Conservation (phyloP, 2,113 vertebrate species). For the Amphiprion ocellaris region DNA sequence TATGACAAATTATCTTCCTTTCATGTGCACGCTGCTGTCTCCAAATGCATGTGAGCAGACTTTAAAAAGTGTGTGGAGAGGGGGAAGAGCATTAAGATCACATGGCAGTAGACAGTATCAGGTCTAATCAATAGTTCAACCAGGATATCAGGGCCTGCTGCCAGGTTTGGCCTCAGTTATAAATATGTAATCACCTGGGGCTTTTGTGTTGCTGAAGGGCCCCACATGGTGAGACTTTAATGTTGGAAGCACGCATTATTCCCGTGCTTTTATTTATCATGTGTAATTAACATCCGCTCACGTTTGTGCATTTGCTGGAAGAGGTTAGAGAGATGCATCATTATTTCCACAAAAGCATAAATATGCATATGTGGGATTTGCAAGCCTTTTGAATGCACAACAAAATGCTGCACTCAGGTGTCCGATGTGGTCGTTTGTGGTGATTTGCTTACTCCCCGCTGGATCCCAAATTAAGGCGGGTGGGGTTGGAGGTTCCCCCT, state of each 20-base stretch:
- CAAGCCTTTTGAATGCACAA: background rate
- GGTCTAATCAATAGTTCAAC: slow-evolving; percentile 23
- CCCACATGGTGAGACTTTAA: slow-evolving; percentile 16
- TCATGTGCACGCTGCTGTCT: slow-evolving; percentile 1
- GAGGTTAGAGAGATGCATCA: background rate
- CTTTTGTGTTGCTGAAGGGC: slow-evolving; percentile 38
- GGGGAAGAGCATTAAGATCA: background rate
- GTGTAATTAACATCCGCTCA: slow-evolving; percentile 13
- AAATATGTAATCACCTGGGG: slow-evolving; percentile 53
- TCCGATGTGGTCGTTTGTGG: slow-evolving; percentile 18
- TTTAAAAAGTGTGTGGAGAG: slow-evolving; percentile 16
- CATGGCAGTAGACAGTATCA: background rate
- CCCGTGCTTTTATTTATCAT: background rate
- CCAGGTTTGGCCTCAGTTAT: slow-evolving; percentile 34
- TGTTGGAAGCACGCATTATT: background rate
- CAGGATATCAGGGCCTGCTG: slow-evolving; percentile 29
- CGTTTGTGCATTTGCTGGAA: background rate
- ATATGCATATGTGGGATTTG: slow-evolving; percentile 3
- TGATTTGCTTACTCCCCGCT: background rate
- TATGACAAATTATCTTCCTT: slow-evolving; percentile 3
- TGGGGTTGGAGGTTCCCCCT: background rate
- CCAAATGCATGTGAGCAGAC: slow-evolving; percentile 6
- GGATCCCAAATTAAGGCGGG: background rate
- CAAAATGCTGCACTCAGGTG: slow-evolving; percentile 8
- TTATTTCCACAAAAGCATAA: background rate